Base-by-base conservation (phyloP, 2,888 invertebrate species). In the Cerastoderma edule region DNA sequence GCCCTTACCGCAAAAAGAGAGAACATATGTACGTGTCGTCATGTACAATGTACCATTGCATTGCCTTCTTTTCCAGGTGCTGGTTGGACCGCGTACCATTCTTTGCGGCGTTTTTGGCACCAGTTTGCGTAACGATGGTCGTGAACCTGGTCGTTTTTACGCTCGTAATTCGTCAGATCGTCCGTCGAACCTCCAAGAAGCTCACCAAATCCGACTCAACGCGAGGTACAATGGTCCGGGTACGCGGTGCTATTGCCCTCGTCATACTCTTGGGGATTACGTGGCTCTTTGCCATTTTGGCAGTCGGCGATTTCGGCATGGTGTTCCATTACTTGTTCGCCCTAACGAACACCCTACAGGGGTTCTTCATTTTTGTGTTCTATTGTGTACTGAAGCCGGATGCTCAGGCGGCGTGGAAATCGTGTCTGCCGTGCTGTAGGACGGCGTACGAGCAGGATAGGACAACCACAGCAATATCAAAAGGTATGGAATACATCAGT, bases 131-230 rank as follows among this genome's bases (percentile, higher is more conserved):
- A 6, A 90, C 94, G 35, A 85, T 94, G 8, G 69, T 92, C 0
- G 80, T 92, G 39, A 94, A 94, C 84, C 86, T 89, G 30, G 78
- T 92, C 4, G 92, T 93, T 19, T 94, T 94, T 80, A 85, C 89
- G 10, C 76, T 93, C 73, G 93, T 94, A 16, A 65, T 91, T 24
- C 69, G 84, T 24, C 87, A 88, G 72, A 79, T 91, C 8, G 32
- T 82, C 2, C 80, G 80, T 8, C 46, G 82, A 46, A 64, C 84
- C 19, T 73, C 79, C 13, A 82, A 78, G 30, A 88, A 86, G 65
- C 71, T 89, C 5, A 85, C 81, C 68, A 88, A 87, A 78, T 82
- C 86, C 2, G 88, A 90, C 72, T 80, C 72, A 35, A 76, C 78
- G 50, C 57, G 44, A 19, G 83, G 78, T 46, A 84, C 83, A 5